Conservation (phyloP, 2,113 vertebrate species). For the Onychostoma macrolepis region DNA sequence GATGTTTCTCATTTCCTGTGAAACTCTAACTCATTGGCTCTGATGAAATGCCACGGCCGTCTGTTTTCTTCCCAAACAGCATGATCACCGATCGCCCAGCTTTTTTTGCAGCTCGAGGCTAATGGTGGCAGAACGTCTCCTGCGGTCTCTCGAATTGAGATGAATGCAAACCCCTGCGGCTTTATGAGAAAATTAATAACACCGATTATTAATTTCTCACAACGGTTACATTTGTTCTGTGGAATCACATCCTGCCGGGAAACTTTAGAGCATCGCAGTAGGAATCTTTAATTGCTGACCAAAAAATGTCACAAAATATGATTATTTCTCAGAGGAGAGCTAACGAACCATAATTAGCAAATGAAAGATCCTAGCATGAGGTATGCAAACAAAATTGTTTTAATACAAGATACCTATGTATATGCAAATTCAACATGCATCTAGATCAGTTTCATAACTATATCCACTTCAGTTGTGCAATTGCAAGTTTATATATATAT, state of each 20-base stretch:
- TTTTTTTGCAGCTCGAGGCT: not conserved
- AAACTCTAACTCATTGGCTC: constrained; percentile 1
- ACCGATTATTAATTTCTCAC: constrained; percentile 15
- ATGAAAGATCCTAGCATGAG: not conserved
- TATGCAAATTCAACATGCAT: not conserved
- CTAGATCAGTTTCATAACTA: too few species aligned
- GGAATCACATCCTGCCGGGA: not conserved
- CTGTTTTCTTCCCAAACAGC: not conserved
- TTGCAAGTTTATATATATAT: too few species aligned
- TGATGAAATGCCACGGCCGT: not conserved
- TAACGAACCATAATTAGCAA: constrained; percentile 20
- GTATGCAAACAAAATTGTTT: not conserved
- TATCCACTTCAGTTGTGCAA: not conserved
- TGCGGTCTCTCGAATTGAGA: not conserved
- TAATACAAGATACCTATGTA: not conserved
- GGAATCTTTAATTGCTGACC: constrained; percentile 17
- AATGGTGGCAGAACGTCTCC: not conserved
- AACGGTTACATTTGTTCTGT: not conserved
- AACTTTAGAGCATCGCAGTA: not conserved
- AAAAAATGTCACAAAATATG: not conserved
- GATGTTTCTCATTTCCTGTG: constrained; percentile 12
- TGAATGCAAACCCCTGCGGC: constrained; percentile 15
- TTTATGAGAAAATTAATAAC: constrained; percentile 31
- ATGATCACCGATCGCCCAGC: not conserved
- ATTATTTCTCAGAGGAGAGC: constrained; percentile 17